Base-by-base conservation (phyloP, 2,797 vertebrate genomes). In the Uromys caudimaculatus region DNA sequence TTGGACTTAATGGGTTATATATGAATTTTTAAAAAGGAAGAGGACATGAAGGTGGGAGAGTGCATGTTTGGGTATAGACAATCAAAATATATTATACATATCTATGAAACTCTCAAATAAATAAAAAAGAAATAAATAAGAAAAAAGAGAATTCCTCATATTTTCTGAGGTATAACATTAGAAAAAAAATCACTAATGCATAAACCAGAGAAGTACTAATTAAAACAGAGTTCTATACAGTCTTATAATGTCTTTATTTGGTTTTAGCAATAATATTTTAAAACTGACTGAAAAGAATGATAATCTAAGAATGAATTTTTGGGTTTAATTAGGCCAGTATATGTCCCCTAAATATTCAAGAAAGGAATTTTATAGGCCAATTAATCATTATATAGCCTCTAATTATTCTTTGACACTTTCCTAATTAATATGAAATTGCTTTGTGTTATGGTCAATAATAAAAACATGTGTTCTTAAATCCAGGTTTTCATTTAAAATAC, bases 321-420 rank as follows among this genome's bases (percentile, higher is more conserved):
- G 11, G 17, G 14, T n/a, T 93, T 67, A 91, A 81, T 87, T 77
- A 93, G 16, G 23, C 27, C 81, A 64, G 64, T 84, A 77, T 87
- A 85, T 38, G 19, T 47, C 71, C 71, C 12, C 14, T n/a, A 64
- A 62, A 82, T 71, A 1, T 84, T 93, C 19, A 93, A 38, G 24
- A 54, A 81, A 83, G 92, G 21, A 19, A 85, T 89, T 89, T 77
- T 47, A 89, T 54, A 81, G 50, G 93, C 78, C 62, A 95, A 77
- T 88, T 73, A 62, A 95, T 92, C 79, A 96, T 83, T 82, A 95
- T 92, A 79, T 56, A 94, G 11, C 9, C 52, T 95, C 41, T n/a
- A 93, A 90, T 69, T 89, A 60, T 64, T 35, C 52, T 89, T 83
- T 41, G n/a, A 50, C 84, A 62, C 71, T 97, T 95, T 95, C 27